A percentile compares a stretch with the other conserved stretches of the same genome.
Conservation (phyloP, 2,113 vertebrate genomes). For the Columba janthina region DNA sequence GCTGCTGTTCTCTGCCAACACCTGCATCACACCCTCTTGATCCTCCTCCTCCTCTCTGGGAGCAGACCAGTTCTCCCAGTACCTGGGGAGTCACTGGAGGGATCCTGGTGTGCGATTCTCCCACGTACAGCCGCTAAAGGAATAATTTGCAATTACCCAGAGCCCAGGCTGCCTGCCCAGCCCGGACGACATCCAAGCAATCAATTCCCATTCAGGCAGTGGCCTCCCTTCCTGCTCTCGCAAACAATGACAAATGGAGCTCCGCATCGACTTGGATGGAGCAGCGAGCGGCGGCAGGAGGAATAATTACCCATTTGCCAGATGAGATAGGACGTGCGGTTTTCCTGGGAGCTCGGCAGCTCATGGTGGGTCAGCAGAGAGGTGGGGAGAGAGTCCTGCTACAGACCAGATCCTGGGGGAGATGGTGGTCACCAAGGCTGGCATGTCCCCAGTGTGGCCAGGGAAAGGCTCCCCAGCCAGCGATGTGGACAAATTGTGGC, state of each 20-base stretch:
- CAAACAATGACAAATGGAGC: not conserved
- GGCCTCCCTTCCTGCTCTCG: not conserved
- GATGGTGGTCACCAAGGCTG: not conserved
- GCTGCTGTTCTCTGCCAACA: not conserved
- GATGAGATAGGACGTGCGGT: not conserved
- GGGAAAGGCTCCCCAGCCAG: not conserved
- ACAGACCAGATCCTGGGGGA: not conserved
- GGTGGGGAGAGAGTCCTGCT: not conserved
- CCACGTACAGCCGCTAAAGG: fast-evolving
- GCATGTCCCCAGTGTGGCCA: fast-evolving
- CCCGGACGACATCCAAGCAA: not conserved
- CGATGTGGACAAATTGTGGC: not conserved
- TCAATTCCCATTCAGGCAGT: not conserved
- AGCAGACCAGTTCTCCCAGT: not conserved
- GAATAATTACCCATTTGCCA: not conserved
- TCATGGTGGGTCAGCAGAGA: fast-evolving
- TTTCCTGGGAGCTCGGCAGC: not conserved
- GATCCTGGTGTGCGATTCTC: fast-evolving
- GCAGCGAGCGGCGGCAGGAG: not conserved
- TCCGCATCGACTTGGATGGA: not conserved
- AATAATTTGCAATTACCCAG: not conserved
- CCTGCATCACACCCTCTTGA: fast-evolving
- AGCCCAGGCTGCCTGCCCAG: slow-evolving; percentile 6
- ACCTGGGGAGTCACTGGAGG: not conserved
- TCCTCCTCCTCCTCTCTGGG: not conserved